Conservation (phyloP, 2,113 vertebrate genomes). For the Sinocyclocheilus anshuiensis region DNA sequence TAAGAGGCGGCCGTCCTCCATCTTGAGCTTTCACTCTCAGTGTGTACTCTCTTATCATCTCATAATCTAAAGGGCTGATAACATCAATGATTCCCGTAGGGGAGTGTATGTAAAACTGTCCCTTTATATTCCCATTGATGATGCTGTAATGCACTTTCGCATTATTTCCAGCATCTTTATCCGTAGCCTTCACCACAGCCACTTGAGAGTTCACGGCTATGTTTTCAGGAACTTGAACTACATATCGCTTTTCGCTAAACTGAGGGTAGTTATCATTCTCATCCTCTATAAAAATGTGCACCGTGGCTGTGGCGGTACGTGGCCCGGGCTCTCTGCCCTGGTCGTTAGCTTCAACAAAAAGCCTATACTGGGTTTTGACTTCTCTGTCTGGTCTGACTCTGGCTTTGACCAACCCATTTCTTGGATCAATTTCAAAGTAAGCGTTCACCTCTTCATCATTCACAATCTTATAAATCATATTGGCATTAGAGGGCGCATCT, state of each 20-base stretch:
- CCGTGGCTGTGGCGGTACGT: constrained; percentile 80
- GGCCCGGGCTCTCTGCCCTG: constrained; percentile 85
- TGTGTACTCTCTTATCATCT: constrained; percentile 83
- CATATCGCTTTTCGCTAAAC: constrained; percentile 85
- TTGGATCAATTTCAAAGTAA: constrained; percentile 83
- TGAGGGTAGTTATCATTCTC: constrained; percentile 90
- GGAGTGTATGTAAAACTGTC: constrained; percentile 86
- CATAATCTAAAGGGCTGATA: constrained; percentile 85
- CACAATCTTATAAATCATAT: constrained; percentile 84
- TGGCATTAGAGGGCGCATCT: constrained; percentile 85
- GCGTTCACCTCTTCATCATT: constrained; percentile 65
- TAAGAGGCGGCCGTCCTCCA: constrained; percentile 84
- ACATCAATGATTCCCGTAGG: constrained; percentile 83
- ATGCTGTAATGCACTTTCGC: constrained; percentile 87
- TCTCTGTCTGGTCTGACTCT: constrained; percentile 79
- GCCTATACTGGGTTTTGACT: constrained; percentile 75
- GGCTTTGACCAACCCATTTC: constrained; percentile 82
- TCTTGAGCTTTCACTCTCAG: constrained; percentile 88
- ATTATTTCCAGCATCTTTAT: constrained; percentile 83
- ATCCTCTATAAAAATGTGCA: constrained; percentile 84
- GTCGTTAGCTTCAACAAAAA: constrained; percentile 87
- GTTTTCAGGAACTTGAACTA: constrained; percentile 83
- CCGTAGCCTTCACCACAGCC: constrained; percentile 82
- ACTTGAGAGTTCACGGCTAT: constrained; percentile 78
- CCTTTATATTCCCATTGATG: constrained; percentile 85